Evolutionary conservation across 1,140 invertebrate genomes (phyloP).

Genomic region (Babylonia areolata): DNA sequence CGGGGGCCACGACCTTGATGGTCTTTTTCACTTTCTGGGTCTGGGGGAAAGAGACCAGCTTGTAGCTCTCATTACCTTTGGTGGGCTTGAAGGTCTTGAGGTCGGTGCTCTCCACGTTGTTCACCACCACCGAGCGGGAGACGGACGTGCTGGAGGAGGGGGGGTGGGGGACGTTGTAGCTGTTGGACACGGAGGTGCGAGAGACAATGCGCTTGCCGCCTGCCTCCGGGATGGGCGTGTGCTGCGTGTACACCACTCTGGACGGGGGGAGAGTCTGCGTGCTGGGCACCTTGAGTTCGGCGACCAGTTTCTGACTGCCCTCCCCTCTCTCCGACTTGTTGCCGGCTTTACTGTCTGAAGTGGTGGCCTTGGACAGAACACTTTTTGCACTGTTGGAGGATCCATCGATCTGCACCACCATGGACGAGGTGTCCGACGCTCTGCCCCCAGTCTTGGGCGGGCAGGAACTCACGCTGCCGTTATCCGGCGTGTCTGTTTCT

Average conservation of each 20-base stretch:
- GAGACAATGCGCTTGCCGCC: constrained; percentile 59
- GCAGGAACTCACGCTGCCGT: constrained; percentile 5
- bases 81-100: constrained; percentile 61
- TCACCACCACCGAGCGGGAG: constrained; percentile 55
- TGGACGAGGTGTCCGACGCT: constrained; percentile 1
- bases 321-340: background rate
- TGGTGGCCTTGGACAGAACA: background rate
- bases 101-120: constrained; percentile 67
- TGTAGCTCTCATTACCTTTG: constrained; percentile 67
- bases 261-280: constrained; percentile 36
- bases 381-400: too few species aligned
- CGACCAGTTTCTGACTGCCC: background rate
- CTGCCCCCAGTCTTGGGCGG: constrained; percentile 10
- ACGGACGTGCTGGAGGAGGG: constrained; percentile 18
- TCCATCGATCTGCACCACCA: constrained; percentile 22
- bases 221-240: constrained; percentile 36
- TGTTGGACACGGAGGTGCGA: constrained; percentile 65
- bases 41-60: constrained; percentile 56
- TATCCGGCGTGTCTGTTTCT: background rate
- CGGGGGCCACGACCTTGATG: constrained; percentile 11
- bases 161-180: constrained; percentile 58
- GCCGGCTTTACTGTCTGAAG: background rate
- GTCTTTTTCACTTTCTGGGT: constrained; percentile 36
- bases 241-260: constrained; percentile 39
- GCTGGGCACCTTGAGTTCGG: constrained; percentile 14